Evolutionary conservation across 2,888 invertebrate genomes (phyloP).

Genomic region (Encarsia formosa): DNA sequence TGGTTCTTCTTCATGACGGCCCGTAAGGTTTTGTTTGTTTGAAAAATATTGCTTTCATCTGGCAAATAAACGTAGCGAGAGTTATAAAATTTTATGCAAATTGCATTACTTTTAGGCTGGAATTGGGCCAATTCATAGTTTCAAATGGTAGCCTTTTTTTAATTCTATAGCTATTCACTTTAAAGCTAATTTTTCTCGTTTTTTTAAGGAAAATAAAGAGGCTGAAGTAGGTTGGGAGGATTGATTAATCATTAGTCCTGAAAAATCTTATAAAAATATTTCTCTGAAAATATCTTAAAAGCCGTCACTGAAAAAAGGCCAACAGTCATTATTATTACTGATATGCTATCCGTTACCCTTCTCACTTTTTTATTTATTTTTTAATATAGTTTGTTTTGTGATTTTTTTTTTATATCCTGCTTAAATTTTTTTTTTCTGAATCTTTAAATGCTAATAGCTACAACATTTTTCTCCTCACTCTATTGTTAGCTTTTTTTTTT

Average conservation of each 20-base stretch:
- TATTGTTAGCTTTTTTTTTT: constrained; percentile 1
- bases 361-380: constrained; percentile 1
- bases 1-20: constrained; percentile 1
- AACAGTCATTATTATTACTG: constrained; percentile 22
- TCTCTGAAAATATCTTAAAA: background rate
- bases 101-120: no score
- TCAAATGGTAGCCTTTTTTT: no score
- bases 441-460: background rate
- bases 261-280: no score
- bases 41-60: no score
- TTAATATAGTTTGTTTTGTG: constrained; percentile 1
- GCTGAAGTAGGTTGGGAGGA: no score
- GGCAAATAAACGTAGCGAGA: no score
- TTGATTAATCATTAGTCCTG: no score
- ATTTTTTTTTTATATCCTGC: constrained; percentile 2
- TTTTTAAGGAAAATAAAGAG: no score
- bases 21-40: background rate
- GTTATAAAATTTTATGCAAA: no score
- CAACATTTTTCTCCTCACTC: background rate
- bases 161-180: no score
- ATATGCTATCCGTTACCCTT: constrained; percentile 23
- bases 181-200: no score
- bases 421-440: background rate
- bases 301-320: constrained; percentile 8
- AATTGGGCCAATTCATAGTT: no score